Percentiles rank a stretch among this genome's conserved stretches.
Conservation (phyloP, 2,888 invertebrate species). For the Napeogenes inachia region DNA sequence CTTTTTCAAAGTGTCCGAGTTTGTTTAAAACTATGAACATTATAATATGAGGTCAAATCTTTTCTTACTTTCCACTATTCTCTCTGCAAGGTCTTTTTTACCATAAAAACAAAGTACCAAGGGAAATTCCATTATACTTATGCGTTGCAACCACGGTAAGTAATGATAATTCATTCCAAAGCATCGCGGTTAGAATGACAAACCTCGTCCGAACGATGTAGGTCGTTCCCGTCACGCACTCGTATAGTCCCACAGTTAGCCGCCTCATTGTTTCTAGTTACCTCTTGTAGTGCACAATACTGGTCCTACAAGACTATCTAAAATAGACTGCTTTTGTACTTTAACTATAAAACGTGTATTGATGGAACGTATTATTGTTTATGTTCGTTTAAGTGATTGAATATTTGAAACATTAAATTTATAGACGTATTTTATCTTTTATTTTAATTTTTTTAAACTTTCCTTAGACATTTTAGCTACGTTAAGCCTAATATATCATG, state of each 20-base stretch:
- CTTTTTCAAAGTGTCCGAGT: too few relatives aligned
- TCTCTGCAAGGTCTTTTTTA: constrained; percentile 9
- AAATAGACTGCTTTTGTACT: too few relatives aligned
- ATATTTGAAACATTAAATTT: too few relatives aligned
- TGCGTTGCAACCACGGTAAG: constrained; percentile 44
- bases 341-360: too few relatives aligned
- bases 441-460: too few relatives aligned
- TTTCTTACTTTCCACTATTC: background rate
- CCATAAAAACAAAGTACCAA: constrained; percentile 19
- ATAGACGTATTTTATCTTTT: too few relatives aligned
- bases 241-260: constrained; percentile 43
- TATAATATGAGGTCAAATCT: background rate
- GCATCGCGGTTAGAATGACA: constrained; percentile 53
- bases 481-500: too few relatives aligned
- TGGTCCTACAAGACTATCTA: constrained; percentile 20
- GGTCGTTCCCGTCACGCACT: constrained; percentile 58
- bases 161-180: constrained; percentile 61
- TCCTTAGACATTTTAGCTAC: too few relatives aligned
- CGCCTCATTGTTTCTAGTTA: constrained; percentile 42
- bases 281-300: constrained; percentile 29
- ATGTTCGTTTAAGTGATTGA: too few relatives aligned
- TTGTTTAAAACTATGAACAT: too few relatives aligned
- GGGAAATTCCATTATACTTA: constrained; percentile 28
- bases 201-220: constrained; percentile 46
- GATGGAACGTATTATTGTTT: too few relatives aligned